phyloP scores from a whole-genome alignment of 1,140 invertebrate species.

The Camponotus vicinus region DNA sequence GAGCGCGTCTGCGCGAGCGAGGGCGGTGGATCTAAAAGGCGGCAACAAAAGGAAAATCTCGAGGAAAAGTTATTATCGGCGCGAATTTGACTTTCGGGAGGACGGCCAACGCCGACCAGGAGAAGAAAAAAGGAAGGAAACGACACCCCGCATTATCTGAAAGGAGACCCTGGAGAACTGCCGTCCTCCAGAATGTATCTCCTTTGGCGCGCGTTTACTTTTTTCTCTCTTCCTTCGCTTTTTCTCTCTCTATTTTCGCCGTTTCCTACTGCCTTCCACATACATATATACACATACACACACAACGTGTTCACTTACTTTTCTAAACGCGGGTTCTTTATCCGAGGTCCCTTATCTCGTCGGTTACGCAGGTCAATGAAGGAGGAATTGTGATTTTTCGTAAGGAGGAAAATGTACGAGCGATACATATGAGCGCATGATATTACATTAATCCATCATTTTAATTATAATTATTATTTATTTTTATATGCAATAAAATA shows the following conservation, averaged over 20 bases:
- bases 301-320: slow-evolving; percentile 36
- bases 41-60: slow-evolving; percentile 35
- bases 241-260: slow-evolving; percentile 45
- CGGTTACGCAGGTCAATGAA: slow-evolving; percentile 63
- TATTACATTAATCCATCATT: not conserved
- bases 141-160: slow-evolving; percentile 72
- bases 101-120: slow-evolving; percentile 22
- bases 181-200: slow-evolving; percentile 36
- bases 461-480: not conserved
- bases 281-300: not conserved
- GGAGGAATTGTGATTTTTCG: slow-evolving; percentile 32
- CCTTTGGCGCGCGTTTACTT: slow-evolving; percentile 39
- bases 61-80: slow-evolving; percentile 76
- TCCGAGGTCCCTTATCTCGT: slow-evolving; percentile 67
- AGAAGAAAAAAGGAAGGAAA: slow-evolving; percentile 63
- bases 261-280: slow-evolving; percentile 27
- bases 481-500: not conserved
- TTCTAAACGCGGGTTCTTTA: slow-evolving; percentile 68
- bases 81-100: slow-evolving; percentile 75
- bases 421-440: not conserved
- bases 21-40: not conserved
- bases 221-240: slow-evolving; percentile 23
- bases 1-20: not conserved
- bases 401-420: not conserved
- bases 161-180: slow-evolving; percentile 71